Evolutionary conservation across 2,888 invertebrate genomes (phyloP), one percentile per base, ranked within the genome.

Genomic region (Leptarthrus brevirostris): DNA sequence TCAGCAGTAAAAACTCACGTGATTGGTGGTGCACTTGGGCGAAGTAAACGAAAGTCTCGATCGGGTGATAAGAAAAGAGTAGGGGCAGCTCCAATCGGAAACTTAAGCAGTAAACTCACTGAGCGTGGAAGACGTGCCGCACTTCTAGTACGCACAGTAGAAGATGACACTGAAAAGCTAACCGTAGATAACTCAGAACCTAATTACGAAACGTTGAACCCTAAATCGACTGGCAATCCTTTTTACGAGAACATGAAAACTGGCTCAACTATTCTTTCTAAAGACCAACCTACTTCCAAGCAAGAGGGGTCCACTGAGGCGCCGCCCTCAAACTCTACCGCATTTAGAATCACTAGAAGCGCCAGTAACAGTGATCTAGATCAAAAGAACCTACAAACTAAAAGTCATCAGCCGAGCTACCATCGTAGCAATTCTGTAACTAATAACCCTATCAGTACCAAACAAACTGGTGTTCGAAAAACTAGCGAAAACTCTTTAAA

Each of bases 1-100:
- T 81, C 83, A 8, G 81, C 83, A 30, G 83, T 85, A 0, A 85
- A 85, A 74, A 85, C 85, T 10, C 85, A 84, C 76, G 84, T 85
- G 5, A 81, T 85, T 72, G 80, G 81, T 14, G 80, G 77, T 64
- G 80, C 76, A 10, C 56, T 75, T 5, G 79, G 77, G 14, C 83
- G 83, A 75, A 81, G 81, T 36, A 84, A 84, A 75, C 78, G 80
- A 20, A 79, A 79, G 71, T 77, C 34, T 69, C 79, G 71, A 49
- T 75, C 76, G 66, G 26, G 36, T 5, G 79, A 79, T 75, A 79
- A 79, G 61, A 79, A 79, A 61, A 75, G 79, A 22, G 78, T 79
- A 26, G 79, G 74, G 10, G 77, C 77, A 69, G 77, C 76, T 2
- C 74, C 75, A 40, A 53, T 26, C 18, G 64, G 54, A 5, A 61